Base-by-base conservation (phyloP, 2,797 vertebrate species). In the Sebastes glaucus region DNA sequence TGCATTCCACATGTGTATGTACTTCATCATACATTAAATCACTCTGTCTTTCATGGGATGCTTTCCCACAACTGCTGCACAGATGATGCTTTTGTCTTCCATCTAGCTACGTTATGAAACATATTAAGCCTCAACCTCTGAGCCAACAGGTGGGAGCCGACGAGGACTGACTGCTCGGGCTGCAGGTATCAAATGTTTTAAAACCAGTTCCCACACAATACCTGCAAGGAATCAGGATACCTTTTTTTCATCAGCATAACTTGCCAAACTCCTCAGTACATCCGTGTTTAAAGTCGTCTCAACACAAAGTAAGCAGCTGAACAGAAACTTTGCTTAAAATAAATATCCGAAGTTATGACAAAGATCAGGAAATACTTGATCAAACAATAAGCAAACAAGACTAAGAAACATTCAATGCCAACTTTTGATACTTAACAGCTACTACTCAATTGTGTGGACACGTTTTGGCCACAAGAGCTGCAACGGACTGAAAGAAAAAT, bases 1-100 rank as follows among this genome's bases (percentile, higher is more conserved):
- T 85, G 49, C 61, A 68, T 60, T 69, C 59, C 59, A 20, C 23
- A 35, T 6, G 20, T 11, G 18, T 11, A 77, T 10, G 14, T 6
- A 32, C 49, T 52, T 27, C 72, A 56, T 33, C 32, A 42, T 38
- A 6, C 49, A 63, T 77, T 79, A 86, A 92, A 88, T 89, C 81
- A 76, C 65, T 74, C 38, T 16, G 30, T 57, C 22, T 64, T 60
- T 81, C 2, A 11, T 13, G 28, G 8, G 22, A 72, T 56, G 42
- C 61, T 71, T 67, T 67, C 35, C 7, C 22, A 16, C 42, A 88
- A 63, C 84, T 42, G 71, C 71, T 71, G 78, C 72, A 74, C 83
- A 88, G 69, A 72, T 85, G 88, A 61, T 66, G 23, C 63, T 30
- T 74, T 38, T 84, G 71, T 77, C 68, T 66, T 32, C 57, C 6